A percentile compares a stretch with the other conserved stretches of the same genome.
phyloP scores from a whole-genome alignment of 2,888 invertebrate genomes.

The Orthosia cruda region DNA sequence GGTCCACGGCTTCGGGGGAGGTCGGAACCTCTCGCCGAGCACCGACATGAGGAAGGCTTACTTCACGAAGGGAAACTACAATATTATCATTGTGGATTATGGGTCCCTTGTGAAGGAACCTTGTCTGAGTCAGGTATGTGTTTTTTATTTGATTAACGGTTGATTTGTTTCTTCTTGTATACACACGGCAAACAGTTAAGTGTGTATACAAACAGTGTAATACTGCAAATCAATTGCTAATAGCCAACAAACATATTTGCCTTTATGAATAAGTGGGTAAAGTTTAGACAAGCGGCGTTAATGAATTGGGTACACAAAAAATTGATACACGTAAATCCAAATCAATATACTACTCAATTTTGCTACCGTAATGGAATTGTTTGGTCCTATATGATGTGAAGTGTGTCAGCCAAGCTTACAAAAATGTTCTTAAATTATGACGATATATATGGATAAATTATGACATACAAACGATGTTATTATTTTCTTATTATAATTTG shows the following conservation, averaged over 20 bases:
- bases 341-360: neutral
- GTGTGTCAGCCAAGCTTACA: neutral
- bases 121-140: slow-evolving; percentile 94
- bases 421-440: neutral
- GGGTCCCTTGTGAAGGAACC: slow-evolving; percentile 95
- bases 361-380: neutral
- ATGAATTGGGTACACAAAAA: neutral
- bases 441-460: neutral
- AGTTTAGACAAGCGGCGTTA: too few species aligned
- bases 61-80: slow-evolving; percentile 95
- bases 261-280: neutral
- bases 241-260: neutral
- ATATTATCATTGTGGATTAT: slow-evolving; percentile 97
- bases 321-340: too few species aligned
- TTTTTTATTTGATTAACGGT: neutral
- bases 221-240: neutral
- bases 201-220: neutral
- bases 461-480: neutral
- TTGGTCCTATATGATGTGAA: neutral
- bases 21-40: slow-evolving; percentile 95
- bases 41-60: slow-evolving; percentile 97
- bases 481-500: slow-evolving; percentile 11
- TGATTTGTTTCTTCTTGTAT: neutral
- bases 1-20: slow-evolving; percentile 98
- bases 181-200: neutral